Percentiles rank a stretch among this genome's conserved stretches.
These are phyloP conservation scores for Caenorhabditis sp. DNA, from an alignment of 2,888 invertebrate genomes.

Conservation along the genomic window DNA sequence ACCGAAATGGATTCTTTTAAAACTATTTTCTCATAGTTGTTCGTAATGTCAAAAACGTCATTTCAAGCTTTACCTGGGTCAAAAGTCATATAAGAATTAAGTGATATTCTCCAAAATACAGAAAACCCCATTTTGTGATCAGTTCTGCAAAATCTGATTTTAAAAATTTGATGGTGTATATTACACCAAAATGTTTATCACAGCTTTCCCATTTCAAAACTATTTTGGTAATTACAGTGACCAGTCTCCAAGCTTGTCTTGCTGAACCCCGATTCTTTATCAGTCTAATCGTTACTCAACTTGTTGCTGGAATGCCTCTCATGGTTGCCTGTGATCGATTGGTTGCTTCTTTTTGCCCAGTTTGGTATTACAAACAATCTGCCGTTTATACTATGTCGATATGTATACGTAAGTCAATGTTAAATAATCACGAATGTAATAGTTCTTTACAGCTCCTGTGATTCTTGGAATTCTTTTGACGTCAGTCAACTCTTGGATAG, in stretches of 20 bases:
- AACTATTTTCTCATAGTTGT: too few species aligned
- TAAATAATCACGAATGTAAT: too few species aligned
- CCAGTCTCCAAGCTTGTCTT: constrained; percentile 8
- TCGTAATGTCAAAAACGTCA: too few species aligned
- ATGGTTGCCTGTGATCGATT: constrained; percentile 16
- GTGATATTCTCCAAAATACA: too few species aligned
- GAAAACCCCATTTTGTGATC: too few species aligned
- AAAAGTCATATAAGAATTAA: too few species aligned
- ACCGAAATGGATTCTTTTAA: too few species aligned
- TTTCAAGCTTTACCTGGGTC: too few species aligned
- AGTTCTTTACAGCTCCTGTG: constrained; percentile 12
- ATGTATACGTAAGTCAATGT: constrained; percentile 9
- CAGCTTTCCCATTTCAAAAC: too few species aligned
- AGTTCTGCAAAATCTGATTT: too few species aligned
- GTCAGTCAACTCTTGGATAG: constrained; percentile 4
- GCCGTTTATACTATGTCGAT: constrained; percentile 3
- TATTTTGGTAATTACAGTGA: too few species aligned
- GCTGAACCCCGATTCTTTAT: constrained; percentile 6
- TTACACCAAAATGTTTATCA: neutral
- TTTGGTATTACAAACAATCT: constrained; percentile 20
- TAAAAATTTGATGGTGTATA: too few species aligned
- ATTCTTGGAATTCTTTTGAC: constrained; percentile 3
- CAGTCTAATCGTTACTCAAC: constrained; percentile 11
- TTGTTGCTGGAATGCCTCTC: constrained; percentile 10
- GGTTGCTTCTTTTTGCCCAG: constrained; percentile 4